Conservation (phyloP, 2,888 invertebrate genomes). For the Adelognathus sp. region DNA sequence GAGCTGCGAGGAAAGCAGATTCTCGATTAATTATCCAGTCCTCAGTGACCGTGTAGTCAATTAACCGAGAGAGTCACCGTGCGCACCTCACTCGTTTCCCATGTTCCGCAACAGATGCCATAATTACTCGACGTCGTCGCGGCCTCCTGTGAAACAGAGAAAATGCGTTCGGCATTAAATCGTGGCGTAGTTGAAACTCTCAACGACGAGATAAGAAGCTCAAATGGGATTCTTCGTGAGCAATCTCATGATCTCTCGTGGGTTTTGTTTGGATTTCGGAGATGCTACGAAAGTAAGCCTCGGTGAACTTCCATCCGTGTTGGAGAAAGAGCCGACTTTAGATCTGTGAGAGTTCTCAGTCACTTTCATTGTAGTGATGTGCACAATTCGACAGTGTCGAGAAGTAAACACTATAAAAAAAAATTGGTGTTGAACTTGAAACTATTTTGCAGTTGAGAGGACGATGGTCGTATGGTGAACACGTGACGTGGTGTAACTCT, state of each 20-base stretch:
- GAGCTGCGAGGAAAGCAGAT: slow-evolving; percentile 31
- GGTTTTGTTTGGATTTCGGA: background rate
- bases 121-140: slow-evolving; percentile 29
- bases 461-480: too few relatives aligned
- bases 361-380: too few relatives aligned
- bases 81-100: slow-evolving; percentile 47
- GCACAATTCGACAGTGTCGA: too few relatives aligned
- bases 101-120: slow-evolving; percentile 38
- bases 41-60: slow-evolving; percentile 39
- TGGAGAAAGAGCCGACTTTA: too few relatives aligned
- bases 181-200: background rate
- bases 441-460: too few relatives aligned
- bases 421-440: too few relatives aligned
- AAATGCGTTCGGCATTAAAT: slow-evolving; percentile 24
- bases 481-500: too few relatives aligned
- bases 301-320: background rate
- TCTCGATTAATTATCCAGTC: slow-evolving; percentile 53
- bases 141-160: slow-evolving; percentile 41
- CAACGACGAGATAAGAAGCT: background rate
- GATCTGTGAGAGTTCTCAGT: too few relatives aligned
- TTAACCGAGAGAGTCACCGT: slow-evolving; percentile 49
- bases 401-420: too few relatives aligned
- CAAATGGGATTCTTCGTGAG: slow-evolving; percentile 5
- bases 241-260: background rate
- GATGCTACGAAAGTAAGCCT: background rate